Base-by-base conservation (phyloP, 2,797 vertebrate species). In the Enteromius viviparus region DNA sequence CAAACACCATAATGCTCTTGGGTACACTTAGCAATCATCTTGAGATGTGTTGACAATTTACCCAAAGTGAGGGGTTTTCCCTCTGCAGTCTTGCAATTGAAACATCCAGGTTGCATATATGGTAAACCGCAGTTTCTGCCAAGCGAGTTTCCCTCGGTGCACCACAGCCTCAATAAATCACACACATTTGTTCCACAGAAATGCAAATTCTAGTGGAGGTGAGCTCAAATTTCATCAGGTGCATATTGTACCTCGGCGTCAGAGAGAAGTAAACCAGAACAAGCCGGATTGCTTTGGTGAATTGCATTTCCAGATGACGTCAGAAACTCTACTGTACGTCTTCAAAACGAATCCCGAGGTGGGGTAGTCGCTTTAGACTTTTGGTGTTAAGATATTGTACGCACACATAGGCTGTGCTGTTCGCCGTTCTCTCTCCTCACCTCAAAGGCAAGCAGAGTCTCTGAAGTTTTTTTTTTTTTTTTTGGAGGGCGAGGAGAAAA, bases 191-290 rank as follows among this genome's bases (percentile, higher is more conserved):
- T 88, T 93, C 83, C 89, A 90, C 89, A 91, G 85, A 93, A 93
- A 93, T 94, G 93, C 92, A 93, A 94, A 94, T 94, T 89, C 89
- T 90, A 87, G 88, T 88, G 85, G 87, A 88, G 87, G 89, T 92
- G 88, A 90, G 89, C 87, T 92, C 91, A 92, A 90, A 93, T 92
- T 92, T 88, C 90, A 90, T 88, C 82, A 87, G 88, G 89, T 86
- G 92, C 92, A 82, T 92, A 90, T 92, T 91, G 89, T 82, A 53
- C 85, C 85, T 89, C 64, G 85, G 88, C 87, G 64, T 84, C 64
- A 87, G 89, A 85, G 85, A 92, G 87, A 89, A 84, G 87, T 91
- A 91, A 92, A 93, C 89, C 91, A 91, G 90, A 93, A 93, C 90
- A 78, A 78, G 87, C 84, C 10, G 81, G 90, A 92, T 91, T 92